Base-by-base conservation (phyloP, 2,113 vertebrate genomes). In the Onychostruthus taczanowskii region DNA sequence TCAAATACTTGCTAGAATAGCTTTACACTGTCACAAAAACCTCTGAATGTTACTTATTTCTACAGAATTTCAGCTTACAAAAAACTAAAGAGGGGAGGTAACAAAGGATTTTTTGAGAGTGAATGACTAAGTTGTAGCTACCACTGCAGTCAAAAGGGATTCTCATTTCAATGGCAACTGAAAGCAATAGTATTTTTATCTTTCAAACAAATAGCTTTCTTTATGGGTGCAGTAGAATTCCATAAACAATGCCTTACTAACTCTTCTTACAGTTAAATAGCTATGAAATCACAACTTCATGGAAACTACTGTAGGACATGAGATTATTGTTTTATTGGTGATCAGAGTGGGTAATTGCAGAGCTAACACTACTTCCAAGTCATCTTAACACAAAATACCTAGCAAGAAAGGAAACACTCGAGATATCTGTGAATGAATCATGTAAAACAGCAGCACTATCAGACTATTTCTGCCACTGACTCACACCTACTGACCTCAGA, bases 61-160 rank as follows among this genome's bases (percentile, higher is more conserved):
- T 73, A 43, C 22, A 66, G n/a, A 69, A 74, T 8, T 10, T 22
- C 47, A 80, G 9, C 9, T 53, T 28, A 22, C 47, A 63, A 50
- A 49, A 53, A 55, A 24, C 13, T 7, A 0, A 20, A 17, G 15
- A 18, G 1, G 1, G 11, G 8, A 41, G 5, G 15, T 16, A 62
- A 35, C 2, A 52, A 39, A 64, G 4, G 10, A 53, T 72, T 61
- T 7, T 47, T 93, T 41, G n/a, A 64, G 47, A 69, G 9, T 46
- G 35, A 44, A 21, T 14, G 15, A 39, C 30, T 31, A 41, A 66
- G 26, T 20, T 72, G 31, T n/a, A 89, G 47, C 53, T 41, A 73
- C 20, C n/a, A 31, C 16, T 24, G 30, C 31, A 75, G 6, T 46
- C 16, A 87, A 28, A 84, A 80, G 17, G 14, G 11, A 77, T 63